Base-by-base conservation (phyloP, 2,797 vertebrate genomes). In the Mormyrus hasselquistii region DNA sequence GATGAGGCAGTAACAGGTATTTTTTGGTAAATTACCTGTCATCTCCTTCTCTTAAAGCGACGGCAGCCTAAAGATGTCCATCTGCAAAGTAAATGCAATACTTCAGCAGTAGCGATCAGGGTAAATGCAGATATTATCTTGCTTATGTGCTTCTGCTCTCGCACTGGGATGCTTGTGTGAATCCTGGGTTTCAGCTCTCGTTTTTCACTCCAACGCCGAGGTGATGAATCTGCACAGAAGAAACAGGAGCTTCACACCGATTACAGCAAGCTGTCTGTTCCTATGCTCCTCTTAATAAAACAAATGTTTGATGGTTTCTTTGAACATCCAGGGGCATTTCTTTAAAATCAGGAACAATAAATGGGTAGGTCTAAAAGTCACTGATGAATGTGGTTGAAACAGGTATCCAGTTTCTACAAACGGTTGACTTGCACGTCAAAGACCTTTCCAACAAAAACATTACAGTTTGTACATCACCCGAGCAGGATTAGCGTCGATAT, bases 21-120 rank as follows among this genome's bases (percentile, higher is more conserved):
- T 89, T 88, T 90, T 73, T 44, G 34, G 89, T 76, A 88, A 88
- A 90, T 86, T 69, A 90, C 44, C 87, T 57, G 49, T 86, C 87
- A 90, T 86, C 79, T 49, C 22, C 44, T 87, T 87, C 89, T 53
- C 29, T 79, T 73, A 86, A 49, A 88, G 83, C 55, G 79, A 76
- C 47, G 87, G 87, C 83, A 34, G 82, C 49, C 47, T 34, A 47
- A 29, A 73, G 87, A 85, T 76, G 82, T 38, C 87, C 25, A 89
- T 86, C 62, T 88, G 82, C 62, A 69, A 88, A 47, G 59, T 73
- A 88, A 86, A 47, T 53, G 59, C 53, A 88, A 59, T 88, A 86
- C 85, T 88, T 89, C 83, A 76, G 87, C 59, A 41, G 10, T 14
- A 41, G 59, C 57, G 57, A 65, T 59, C 53, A 49, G 55, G 19